Percentiles rank a stretch among this genome's conserved stretches.
phyloP scores from a whole-genome alignment of 30 jellyfish, hydroid and myxozoan species.

The Hydractinia echinata region DNA sequence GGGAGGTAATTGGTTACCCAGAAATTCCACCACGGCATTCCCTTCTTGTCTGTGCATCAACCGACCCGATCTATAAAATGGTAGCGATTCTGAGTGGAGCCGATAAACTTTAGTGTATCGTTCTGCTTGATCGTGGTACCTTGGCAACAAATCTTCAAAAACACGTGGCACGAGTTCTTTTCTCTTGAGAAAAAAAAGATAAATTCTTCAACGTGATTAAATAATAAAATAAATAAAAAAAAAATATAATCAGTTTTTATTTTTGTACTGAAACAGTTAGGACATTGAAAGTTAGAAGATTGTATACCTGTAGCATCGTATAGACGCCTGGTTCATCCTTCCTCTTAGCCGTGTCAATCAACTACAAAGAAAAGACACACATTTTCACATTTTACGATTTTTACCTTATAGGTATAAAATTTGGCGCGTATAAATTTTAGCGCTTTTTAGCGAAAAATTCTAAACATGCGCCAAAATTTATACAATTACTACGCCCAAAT shows the following conservation, averaged over 20 bases:
- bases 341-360: conserved; percentile 78
- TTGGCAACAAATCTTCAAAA: conserved; percentile 64
- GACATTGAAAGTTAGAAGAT: not conserved
- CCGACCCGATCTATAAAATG: conserved; percentile 13
- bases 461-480: too few relatives aligned
- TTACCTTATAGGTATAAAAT: too few relatives aligned
- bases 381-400: not conserved
- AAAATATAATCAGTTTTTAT: not conserved
- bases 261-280: not conserved
- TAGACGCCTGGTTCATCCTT: conserved; percentile 60
- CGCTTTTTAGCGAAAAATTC: too few relatives aligned
- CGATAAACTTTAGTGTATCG: conserved; percentile 65
- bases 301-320: conserved; percentile 55
- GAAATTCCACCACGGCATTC: conserved; percentile 59
- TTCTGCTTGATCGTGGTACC: conserved; percentile 41
- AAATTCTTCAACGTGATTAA: not conserved
- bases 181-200: conserved; percentile 31
- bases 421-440: too few relatives aligned
- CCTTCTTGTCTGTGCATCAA: conserved; percentile 39
- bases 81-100: conserved; percentile 42
- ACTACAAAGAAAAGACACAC: conserved; percentile 33
- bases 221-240: not conserved
- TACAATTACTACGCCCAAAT: too few relatives aligned
- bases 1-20: conserved; percentile 66
- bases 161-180: conserved; percentile 82